Evolutionary conservation across 2,888 invertebrate genomes (phyloP), one percentile per base, ranked within the genome.

Genomic region (Leucoptera coffeella): DNA sequence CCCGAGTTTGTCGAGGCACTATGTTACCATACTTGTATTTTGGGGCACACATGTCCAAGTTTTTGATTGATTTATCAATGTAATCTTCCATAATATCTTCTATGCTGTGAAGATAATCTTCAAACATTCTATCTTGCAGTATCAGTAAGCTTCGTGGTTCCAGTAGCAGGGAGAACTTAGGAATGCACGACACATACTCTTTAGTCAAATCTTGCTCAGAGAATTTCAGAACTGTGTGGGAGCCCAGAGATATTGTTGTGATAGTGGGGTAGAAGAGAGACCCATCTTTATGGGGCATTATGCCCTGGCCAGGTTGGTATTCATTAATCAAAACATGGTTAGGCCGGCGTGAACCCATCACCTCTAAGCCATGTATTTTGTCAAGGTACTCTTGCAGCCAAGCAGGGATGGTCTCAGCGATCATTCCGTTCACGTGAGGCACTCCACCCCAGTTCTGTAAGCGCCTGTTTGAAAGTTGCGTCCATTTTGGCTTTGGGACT

Each of bases 391-490:
- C 55, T 38, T 79, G 72, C 15, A 96, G 65, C 95, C 95, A 95
- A 50, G 57, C 41, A 2, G 97, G 96, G 37, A 97, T 81, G 34
- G 76, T 69, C 56, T 96, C 95, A 1, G 87, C 81, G 34, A 97
- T 79, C 90, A 97, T 92, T 30, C 93, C 94, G 44, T 90, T 93
- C 10, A 76, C 78, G 50, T 93, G 93, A 1, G 96, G 95, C 29
- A 94, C 69, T 0, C 97, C 97, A 13, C 97, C 97, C 82, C 96
- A 99, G 55, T 97, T 96, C 50, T 97, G 94, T n/a, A 99, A 72
- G 34, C 95, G 77, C 35, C 97, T 75, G 48, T 93, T 85, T 12
- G 85, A 79, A 21, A 99, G 71, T 46, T 87, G 87, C 2, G 93
- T 93, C 99, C 99, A 99, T 61, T 94, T 94, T 6, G 96, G 95